These are phyloP conservation scores for Panthera tigris DNA, from an alignment of 2,113 vertebrate species.

Conservation along the genomic window DNA sequence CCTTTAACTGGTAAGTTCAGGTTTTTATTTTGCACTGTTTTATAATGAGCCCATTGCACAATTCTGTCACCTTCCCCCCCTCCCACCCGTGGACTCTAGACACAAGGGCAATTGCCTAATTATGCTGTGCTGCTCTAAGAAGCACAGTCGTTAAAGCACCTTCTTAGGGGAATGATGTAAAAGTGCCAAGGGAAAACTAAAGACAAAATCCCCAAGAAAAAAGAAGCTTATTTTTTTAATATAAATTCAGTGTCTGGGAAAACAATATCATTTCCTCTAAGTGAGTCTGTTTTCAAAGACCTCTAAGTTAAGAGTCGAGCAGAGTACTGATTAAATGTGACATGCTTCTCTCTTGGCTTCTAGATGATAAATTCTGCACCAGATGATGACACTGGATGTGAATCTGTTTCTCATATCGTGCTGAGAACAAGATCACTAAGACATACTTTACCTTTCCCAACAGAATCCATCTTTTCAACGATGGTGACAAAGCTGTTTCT, in stretches of 20 bases:
- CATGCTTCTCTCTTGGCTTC: neutral
- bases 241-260: neutral
- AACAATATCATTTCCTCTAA: constrained; percentile 43
- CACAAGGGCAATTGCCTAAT: constrained; percentile 65
- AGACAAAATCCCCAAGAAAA: constrained; percentile 30
- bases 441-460: constrained; percentile 31
- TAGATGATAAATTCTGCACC: neutral
- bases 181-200: constrained; percentile 35
- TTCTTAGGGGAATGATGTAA: constrained; percentile 61
- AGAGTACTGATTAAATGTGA: neutral
- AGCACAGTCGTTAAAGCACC: constrained; percentile 53
- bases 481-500: neutral
- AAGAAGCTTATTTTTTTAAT: neutral
- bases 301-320: neutral
- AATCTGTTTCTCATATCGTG: constrained; percentile 32
- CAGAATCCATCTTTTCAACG: constrained; percentile 49
- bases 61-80: constrained; percentile 20
- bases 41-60: constrained; percentile 63
- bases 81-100: neutral
- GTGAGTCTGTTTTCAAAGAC: constrained; percentile 46
- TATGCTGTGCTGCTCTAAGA: constrained; percentile 58
- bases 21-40: constrained; percentile 61
- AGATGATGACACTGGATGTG: neutral
- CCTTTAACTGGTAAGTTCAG: constrained; percentile 50
- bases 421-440: neutral